Base-by-base conservation (phyloP, 2,888 invertebrate genomes). In the Erebia palarica region DNA sequence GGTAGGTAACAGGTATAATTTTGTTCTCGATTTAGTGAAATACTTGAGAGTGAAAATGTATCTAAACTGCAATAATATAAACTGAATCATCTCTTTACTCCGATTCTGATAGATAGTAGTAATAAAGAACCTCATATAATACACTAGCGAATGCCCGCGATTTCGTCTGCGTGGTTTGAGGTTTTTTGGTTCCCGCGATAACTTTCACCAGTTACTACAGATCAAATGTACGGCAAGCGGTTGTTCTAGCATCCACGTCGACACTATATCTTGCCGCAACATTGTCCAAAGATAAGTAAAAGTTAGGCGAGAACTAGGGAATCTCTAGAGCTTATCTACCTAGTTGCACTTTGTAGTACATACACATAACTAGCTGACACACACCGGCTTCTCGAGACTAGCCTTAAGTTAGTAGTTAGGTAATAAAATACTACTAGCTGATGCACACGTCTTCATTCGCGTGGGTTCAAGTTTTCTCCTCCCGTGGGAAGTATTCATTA, bases 251-350 rank as follows among this genome's bases (percentile, higher is more conserved):
- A 18, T 64, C 27, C 49, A 51, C 27, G 51, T 13, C 3, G 51
- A 64, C 27, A 65, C 36, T 51, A 27, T 65, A 27, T 65, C 65
- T 36, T 65, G 42, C n/a, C 42, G 53, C 27, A 55, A 49, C 64
- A 53, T 51, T 65, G 64, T 53, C 16, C 21, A 14, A 64, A 51
- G 65, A 65, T 65, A 65, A 65, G 65, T 27, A 18, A 65, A 65
- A 65, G 65, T 65, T 65, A 36, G 36, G 16, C 13, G 36, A 65
- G 65, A 55, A 53, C 53, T 65, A 14, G 21, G 55, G 21, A 64
- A 51, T 27, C 49, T 51, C 51, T 51, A 51, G 49, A 51, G 51
- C 64, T 64, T 64, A 64, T 64, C 64, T 51, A 11, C 49, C n/a
- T 64, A 53, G 51, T 27, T 44, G 47, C 47, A 47, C 47, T 61